A percentile compares a stretch with the other conserved stretches of the same genome.
phyloP scores from a whole-genome alignment of 2,888 invertebrate genomes.

The Eilema griseolum region DNA sequence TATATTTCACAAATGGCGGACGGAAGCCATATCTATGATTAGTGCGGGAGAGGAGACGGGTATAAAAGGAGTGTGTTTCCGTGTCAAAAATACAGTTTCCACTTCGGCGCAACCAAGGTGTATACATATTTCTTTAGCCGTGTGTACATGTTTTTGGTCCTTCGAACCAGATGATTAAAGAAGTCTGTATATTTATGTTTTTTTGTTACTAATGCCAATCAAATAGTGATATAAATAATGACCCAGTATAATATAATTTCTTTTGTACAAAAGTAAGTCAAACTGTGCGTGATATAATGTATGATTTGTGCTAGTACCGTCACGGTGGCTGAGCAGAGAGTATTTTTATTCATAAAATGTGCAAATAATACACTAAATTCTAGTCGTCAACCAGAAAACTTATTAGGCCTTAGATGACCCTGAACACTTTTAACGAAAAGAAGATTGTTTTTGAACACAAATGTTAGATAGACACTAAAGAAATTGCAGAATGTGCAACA shows the following conservation, averaged over 20 bases:
- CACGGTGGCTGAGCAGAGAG: not conserved
- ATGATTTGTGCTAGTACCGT: not conserved
- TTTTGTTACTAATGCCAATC: not conserved
- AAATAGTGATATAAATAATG: not conserved
- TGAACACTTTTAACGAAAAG: not conserved
- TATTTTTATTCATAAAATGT: conserved; percentile 4
- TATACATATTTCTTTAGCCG: no score
- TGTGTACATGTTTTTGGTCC: no score
- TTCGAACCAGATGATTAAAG: no score
- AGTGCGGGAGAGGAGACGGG: no score
- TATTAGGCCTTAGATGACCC: not conserved
- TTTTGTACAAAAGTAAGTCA: not conserved
- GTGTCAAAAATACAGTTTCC: no score
- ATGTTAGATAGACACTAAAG: no score
- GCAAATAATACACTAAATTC: not conserved
- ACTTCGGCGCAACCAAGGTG: no score
- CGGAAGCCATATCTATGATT: no score
- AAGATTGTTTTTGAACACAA: not conserved
- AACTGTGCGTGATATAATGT: not conserved
- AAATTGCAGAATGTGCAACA: no score
- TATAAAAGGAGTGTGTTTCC: no score
- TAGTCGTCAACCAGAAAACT: not conserved
- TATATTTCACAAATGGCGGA: no score
- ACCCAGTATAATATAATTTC: not conserved
- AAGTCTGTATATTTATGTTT: no score